Conservation (phyloP, 2,797 vertebrate species). For the Scomberomorus guttatus region DNA sequence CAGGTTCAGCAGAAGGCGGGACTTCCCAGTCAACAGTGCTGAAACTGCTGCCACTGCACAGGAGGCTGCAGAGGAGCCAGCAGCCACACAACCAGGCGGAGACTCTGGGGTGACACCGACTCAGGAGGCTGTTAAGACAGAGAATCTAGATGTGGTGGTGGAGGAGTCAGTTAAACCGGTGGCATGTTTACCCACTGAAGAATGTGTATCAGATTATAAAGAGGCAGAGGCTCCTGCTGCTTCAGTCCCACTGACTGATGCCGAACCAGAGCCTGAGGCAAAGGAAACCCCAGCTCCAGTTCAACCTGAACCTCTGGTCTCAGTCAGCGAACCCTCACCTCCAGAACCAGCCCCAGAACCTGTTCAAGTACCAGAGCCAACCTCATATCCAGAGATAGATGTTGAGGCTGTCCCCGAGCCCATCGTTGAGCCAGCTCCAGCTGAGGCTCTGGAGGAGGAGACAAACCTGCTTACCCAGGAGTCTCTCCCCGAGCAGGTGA, state of each 20-base stretch:
- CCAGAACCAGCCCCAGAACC: conserved; percentile 25
- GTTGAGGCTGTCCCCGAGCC: conserved; percentile 35
- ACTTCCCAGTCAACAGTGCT: conserved; percentile 53
- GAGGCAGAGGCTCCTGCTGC: conserved; percentile 25
- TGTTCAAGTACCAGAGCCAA: conserved; percentile 2
- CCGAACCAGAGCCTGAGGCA: conserved; percentile 34
- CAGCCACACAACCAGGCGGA: conserved; percentile 26
- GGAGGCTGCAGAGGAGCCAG: conserved; percentile 57
- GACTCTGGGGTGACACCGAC: conserved; percentile 20
- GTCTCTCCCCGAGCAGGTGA: conserved; percentile 53
- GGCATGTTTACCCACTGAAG: conserved; percentile 28
- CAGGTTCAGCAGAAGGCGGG: conserved; percentile 92
- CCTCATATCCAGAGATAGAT: conserved; percentile 15
- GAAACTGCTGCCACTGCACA: conserved; percentile 57
- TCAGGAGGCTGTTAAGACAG: conserved; percentile 35
- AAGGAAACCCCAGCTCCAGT: conserved; percentile 36
- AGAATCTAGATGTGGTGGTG: conserved; percentile 50
- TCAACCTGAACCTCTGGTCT: conserved; percentile 40
- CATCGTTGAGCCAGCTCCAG: conserved; percentile 18
- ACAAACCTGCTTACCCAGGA: conserved; percentile 62
- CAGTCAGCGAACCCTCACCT: conserved; percentile 16
- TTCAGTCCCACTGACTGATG: conserved; percentile 18
- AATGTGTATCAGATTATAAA: conserved; percentile 40
- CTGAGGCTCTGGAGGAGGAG: conserved; percentile 37
- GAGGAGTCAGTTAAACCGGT: conserved; percentile 35